A percentile compares a stretch with the other conserved stretches of the same genome.
Conservation (phyloP, 2,888 invertebrate species). For the Pseudoips prasinana region DNA sequence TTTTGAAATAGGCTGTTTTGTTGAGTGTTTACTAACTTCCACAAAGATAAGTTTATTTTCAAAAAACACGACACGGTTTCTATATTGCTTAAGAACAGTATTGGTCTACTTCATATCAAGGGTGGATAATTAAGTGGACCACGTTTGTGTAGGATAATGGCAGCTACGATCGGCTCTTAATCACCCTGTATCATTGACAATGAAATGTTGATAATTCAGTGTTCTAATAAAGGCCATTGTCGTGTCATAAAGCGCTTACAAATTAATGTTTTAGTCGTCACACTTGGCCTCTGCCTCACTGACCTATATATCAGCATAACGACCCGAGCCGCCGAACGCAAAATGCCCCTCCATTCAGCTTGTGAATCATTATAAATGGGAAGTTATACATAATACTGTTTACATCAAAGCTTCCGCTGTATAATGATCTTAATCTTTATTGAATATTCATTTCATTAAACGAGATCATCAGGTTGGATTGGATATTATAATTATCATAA, state of each 20-base stretch:
- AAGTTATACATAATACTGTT: slow-evolving; percentile 1
- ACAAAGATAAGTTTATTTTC: too few species aligned
- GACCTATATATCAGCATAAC: slow-evolving; percentile 31
- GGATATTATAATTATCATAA: too few species aligned
- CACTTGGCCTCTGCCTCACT: slow-evolving; percentile 22
- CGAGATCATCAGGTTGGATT: slow-evolving; percentile 10
- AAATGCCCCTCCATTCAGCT: slow-evolving; percentile 11
- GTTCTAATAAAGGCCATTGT: slow-evolving; percentile 37
- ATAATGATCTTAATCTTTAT: too few species aligned
- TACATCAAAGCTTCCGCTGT: background rate
- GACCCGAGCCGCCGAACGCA: slow-evolving; percentile 19
- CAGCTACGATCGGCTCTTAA: too few species aligned
- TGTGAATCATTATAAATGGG: background rate
- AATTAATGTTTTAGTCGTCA: slow-evolving; percentile 31
- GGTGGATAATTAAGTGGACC: too few species aligned
- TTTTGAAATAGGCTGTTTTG: too few species aligned
- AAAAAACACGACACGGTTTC: too few species aligned
- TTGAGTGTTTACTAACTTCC: too few species aligned
- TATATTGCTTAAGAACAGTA: too few species aligned
- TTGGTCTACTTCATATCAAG: too few species aligned
- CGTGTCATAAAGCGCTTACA: slow-evolving; percentile 21
- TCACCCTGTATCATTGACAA: slow-evolving; percentile 5
- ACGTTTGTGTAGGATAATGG: too few species aligned
- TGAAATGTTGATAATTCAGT: slow-evolving; percentile 26
- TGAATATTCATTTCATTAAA: too few species aligned